Evolutionary conservation across 2,797 vertebrate species (phyloP).

Genomic region (Lophius americanus): DNA sequence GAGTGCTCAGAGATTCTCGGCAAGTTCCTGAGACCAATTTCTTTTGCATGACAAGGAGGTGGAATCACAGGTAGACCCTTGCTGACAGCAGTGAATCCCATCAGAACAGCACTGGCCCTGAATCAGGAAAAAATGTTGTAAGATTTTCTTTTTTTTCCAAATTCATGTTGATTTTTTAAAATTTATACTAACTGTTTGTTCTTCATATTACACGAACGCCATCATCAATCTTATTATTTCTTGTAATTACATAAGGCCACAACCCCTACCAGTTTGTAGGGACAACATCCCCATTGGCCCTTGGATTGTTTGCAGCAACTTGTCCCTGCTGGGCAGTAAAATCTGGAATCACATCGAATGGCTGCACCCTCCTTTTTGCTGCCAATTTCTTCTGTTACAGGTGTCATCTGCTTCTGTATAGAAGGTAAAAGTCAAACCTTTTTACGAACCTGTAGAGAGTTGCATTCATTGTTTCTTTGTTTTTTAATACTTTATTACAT

Average conservation of each 20-base stretch:
- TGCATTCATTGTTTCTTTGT: too few relatives aligned
- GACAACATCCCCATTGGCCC: slow-evolving; percentile 77
- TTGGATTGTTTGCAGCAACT: slow-evolving; percentile 68
- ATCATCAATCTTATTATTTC: too few relatives aligned
- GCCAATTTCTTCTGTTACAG: slow-evolving; percentile 23
- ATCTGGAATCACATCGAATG: slow-evolving; percentile 70
- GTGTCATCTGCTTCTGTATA: slow-evolving; percentile 40
- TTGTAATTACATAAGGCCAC: neutral
- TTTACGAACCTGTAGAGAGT: too few relatives aligned
- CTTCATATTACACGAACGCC: neutral
- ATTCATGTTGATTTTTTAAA: too few relatives aligned
- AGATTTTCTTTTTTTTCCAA: too few relatives aligned
- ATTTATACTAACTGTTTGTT: neutral
- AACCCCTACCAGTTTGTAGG: slow-evolving; percentile 70
- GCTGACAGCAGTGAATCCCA: slow-evolving; percentile 73
- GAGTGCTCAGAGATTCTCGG: slow-evolving; percentile 9
- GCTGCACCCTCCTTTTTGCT: slow-evolving; percentile 1
- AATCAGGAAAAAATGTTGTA: slow-evolving; percentile 32
- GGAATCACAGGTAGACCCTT: slow-evolving; percentile 60
- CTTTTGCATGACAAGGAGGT: slow-evolving; percentile 35
- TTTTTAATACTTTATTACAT: too few relatives aligned
- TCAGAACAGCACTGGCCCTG: slow-evolving; percentile 74
- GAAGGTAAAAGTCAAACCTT: neutral
- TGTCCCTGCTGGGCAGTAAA: slow-evolving; percentile 60
- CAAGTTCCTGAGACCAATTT: slow-evolving; percentile 16